Conservation (phyloP, 2,113 vertebrate species). For the Microcebus lehilahytsara region DNA sequence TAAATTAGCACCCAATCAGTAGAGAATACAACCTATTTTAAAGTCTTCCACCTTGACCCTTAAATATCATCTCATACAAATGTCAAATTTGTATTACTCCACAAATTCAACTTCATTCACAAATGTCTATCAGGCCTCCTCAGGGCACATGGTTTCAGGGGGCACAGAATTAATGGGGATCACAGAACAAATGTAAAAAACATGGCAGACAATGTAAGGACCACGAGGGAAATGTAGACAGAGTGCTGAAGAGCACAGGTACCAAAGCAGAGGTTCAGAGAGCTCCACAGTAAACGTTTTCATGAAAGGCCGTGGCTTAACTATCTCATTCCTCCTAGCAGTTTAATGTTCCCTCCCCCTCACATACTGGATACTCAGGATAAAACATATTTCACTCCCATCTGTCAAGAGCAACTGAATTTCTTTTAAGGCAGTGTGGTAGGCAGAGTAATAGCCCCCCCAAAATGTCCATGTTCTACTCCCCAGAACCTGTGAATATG, state of each 20-base stretch:
- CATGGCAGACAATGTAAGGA: background rate
- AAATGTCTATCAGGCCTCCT: background rate
- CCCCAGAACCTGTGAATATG: background rate
- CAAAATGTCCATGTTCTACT: background rate
- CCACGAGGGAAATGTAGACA: background rate
- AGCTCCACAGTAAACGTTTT: background rate
- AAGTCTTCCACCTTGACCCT: background rate
- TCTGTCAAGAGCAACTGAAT: background rate
- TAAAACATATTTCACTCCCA: background rate
- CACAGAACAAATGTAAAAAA: background rate
- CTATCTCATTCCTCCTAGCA: background rate
- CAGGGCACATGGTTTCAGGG: background rate
- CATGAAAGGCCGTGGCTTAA: background rate
- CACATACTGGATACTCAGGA: background rate
- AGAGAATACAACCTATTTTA: background rate
- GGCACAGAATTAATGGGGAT: background rate
- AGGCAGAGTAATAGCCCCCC: background rate
- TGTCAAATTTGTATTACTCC: background rate
- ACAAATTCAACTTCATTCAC: background rate
- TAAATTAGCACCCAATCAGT: background rate
- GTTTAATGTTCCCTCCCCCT: background rate
- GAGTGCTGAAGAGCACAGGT: background rate
- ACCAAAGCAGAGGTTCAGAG: background rate
- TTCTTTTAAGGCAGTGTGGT: background rate
- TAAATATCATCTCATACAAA: background rate